Base-by-base conservation (phyloP, 2,797 vertebrate species). In the Setipinna tenuifilis region DNA sequence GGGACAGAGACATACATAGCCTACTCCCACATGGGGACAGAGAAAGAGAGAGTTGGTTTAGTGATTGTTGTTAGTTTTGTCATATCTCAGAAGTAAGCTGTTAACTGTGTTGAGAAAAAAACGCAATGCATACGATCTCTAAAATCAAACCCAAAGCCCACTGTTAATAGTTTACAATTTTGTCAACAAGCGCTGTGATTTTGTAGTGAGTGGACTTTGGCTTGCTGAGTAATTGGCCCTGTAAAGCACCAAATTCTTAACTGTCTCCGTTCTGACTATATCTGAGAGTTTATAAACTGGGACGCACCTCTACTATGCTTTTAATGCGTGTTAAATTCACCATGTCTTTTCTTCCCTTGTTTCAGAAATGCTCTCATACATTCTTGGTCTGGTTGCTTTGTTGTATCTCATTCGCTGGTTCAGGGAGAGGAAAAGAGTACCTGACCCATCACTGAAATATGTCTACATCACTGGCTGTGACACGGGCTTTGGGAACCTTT, bases 401-500 rank as follows among this genome's bases (percentile, higher is more conserved):
- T 84, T 85, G 35, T 88, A 68, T 35, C 54, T 90, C 14, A 89
- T 68, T 81, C 90, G 89, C 80, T 92, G 92, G 92, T 82, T 87
- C 59, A 83, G 86, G 61, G 92, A 92, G 80, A 86, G 85, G 25
- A 81, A 83, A 75, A 87, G 86, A 75, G 87, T 93, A 9, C 25
- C 89, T 17, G 82, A 91, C 41, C 88, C 87, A 85, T 88, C 88
- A 0, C 85, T 90, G 62, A 93, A 92, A 87, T 88, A 90, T 87
- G 91, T 93, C 54, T 93, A 90, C 88, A 90, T 93, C 83, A 93
- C 92, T 1, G 92, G 92, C 2, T 93, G 92, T 83, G 92, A 93
- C 50, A 86, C 90, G 0, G 92, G 92, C 28, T 93, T 93, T 50
- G 92, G 92, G 44, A 91, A 92, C 85, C 86, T 91, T 41, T 85